Percentiles rank a stretch among this genome's conserved stretches.
Evolutionary conservation across 1,140 invertebrate genomes (phyloP).

Genomic region (Drosophila mayri): DNA sequence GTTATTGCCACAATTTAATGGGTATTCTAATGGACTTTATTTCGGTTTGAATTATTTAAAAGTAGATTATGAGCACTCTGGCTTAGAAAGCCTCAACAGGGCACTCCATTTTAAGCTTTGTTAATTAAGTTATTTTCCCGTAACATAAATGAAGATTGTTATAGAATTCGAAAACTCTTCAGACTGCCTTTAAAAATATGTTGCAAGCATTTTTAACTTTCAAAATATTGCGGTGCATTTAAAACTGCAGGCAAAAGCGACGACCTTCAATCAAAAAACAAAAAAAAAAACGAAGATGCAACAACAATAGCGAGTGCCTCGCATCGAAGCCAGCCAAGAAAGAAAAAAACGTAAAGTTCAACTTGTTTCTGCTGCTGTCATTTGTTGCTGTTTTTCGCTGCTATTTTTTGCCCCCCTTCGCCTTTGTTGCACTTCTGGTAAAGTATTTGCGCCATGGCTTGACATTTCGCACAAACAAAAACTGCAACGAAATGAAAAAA

Average conservation of each 20-base stretch:
- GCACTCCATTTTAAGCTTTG: not conserved
- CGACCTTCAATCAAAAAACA: constrained; percentile 64
- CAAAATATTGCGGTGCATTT: constrained; percentile 35
- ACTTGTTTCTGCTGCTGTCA: constrained; percentile 60
- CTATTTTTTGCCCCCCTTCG: constrained; percentile 19
- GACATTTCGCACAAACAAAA: constrained; percentile 73
- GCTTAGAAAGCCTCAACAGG: not conserved
- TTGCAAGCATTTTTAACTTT: constrained; percentile 11
- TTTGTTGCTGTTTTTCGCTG: constrained; percentile 35
- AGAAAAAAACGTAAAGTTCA: constrained; percentile 76
- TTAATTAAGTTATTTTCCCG: not conserved
- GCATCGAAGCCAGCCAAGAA: constrained; percentile 51
- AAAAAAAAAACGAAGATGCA: constrained; percentile 45
- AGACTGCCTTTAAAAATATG: constrained; percentile 16
- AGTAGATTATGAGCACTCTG: not conserved
- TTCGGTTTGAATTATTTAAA: not conserved
- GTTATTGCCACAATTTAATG: not conserved
- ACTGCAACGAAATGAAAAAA: not conserved
- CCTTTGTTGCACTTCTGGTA: constrained; percentile 62
- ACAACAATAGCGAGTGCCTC: constrained; percentile 44
- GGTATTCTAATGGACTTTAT: not conserved
- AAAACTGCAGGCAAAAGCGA: constrained; percentile 32
- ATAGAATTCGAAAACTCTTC: not conserved
- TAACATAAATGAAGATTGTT: not conserved
- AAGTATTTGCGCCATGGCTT: constrained; percentile 64